Percentiles rank a stretch among this genome's conserved stretches.
Evolutionary conservation across 2,888 invertebrate species (phyloP).

Genomic region (Yponomeuta evonymella): DNA sequence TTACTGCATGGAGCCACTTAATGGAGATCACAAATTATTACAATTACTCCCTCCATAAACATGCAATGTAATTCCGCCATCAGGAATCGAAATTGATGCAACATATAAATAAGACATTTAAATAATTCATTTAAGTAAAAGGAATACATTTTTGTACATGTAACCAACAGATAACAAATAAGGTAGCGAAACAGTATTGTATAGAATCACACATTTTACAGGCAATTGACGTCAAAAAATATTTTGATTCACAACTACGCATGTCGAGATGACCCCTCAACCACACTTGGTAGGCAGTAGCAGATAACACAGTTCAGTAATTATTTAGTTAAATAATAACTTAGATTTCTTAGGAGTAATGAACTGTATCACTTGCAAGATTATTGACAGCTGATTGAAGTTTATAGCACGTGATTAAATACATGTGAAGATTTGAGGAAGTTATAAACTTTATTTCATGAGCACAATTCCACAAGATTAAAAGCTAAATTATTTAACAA

Average conservation of each 20-base stretch:
- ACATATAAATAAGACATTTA: background rate
- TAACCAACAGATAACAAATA: background rate
- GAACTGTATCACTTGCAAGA: background rate
- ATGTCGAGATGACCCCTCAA: conserved; percentile 42
- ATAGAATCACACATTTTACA: conserved; percentile 16
- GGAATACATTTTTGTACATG: background rate
- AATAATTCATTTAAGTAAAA: background rate
- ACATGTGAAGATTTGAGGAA: background rate
- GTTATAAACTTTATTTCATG: background rate
- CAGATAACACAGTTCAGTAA: conserved; percentile 21
- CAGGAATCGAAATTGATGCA: background rate
- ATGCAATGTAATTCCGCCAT: background rate
- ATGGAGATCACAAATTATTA: background rate
- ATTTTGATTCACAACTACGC: conserved; percentile 36
- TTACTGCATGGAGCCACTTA: no score
- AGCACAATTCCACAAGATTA: no score
- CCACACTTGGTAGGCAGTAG: conserved; percentile 33
- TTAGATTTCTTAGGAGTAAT: conserved; percentile 7
- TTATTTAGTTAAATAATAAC: conserved; percentile 12
- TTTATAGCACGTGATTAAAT: background rate
- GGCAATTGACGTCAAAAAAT: conserved; percentile 43
- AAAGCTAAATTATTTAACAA: no score
- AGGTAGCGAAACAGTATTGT: background rate
- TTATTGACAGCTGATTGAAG: background rate
- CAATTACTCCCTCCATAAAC: background rate